Evolutionary conservation across 1,140 invertebrate genomes (phyloP), one percentile per base, ranked within the genome.

Genomic region (Sitodiplosis mosellana): DNA sequence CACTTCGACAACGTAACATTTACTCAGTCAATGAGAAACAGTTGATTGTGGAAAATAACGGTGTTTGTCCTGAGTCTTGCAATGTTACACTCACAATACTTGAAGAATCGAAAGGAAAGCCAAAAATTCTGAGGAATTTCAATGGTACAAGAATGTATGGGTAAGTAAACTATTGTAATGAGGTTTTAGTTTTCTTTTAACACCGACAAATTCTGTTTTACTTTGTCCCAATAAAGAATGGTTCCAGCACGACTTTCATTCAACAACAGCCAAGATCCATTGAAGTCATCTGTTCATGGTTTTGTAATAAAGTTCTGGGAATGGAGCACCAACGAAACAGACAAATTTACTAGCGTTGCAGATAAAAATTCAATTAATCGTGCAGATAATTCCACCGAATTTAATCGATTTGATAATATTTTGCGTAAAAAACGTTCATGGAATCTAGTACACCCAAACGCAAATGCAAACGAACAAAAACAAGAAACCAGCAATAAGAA

Each of bases 261-360:
- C 49, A 64, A 61, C 38, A 56, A 55, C 34, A 53, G 45, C 45
- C 19, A 21, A 33, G 43, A 11, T 40, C 75, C 74, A 50, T 66
- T 69, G 2, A 71, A 72, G 36, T 27, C 27, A 27, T 27, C 27
- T 10, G 10, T 27, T 27, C 72, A 80, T 38, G 81, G 81, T 1
- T 85, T 84, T 65, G 75, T 81, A 19, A 63, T 87, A 40, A 85
- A 87, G 67, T 79, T 83, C 59, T 85, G 82, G 82, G 74, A 81
- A 54, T 85, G 80, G 79, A 71, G 70, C 22, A 53, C 40, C 0
- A 43, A 41, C 4, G 27, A 44, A 22, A 44, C 40, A 8, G 56
- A 56, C 6, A 38, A n/a, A 38, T 14, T 5, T 4, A 7, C 14
- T 12, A 4, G 14, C 50, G 46, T 20, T 11, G 22, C 37, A 33